phyloP scores from a whole-genome alignment of 2,888 invertebrate species.

The Eupithecia pulchellata region DNA sequence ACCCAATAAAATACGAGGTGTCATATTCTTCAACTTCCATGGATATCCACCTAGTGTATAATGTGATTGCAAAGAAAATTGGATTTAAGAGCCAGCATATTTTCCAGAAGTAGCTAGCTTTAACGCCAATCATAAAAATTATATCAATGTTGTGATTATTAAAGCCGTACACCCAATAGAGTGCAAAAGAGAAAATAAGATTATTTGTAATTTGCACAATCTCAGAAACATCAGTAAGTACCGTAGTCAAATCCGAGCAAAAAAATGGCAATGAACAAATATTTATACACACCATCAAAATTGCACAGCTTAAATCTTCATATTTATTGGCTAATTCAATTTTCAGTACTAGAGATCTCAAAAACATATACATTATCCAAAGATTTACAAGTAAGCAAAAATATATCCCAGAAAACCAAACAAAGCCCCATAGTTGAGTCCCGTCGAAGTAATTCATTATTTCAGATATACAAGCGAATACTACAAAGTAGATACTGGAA shows the following conservation, averaged over 20 bases:
- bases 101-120: slow-evolving; percentile 73
- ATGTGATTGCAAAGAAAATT: slow-evolving; percentile 52
- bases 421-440: slow-evolving; percentile 65
- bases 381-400: slow-evolving; percentile 64
- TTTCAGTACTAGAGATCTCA: slow-evolving; percentile 56
- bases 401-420: slow-evolving; percentile 69
- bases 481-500: slow-evolving; percentile 57
- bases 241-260: slow-evolving; percentile 68
- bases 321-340: slow-evolving; percentile 51
- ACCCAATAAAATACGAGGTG: slow-evolving; percentile 53
- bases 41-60: slow-evolving; percentile 53
- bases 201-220: slow-evolving; percentile 66
- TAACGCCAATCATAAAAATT: slow-evolving; percentile 78
- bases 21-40: slow-evolving; percentile 48
- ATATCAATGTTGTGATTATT: slow-evolving; percentile 73
- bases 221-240: slow-evolving; percentile 61
- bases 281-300: slow-evolving; percentile 53
- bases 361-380: slow-evolving; percentile 66
- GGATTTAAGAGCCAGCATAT: slow-evolving; percentile 69
- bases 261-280: slow-evolving; percentile 66
- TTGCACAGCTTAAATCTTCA: slow-evolving; percentile 50
- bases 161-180: slow-evolving; percentile 77
- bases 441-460: slow-evolving; percentile 68
- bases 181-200: slow-evolving; percentile 65
- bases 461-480: slow-evolving; percentile 69